Base-by-base conservation (phyloP, 2,797 vertebrate genomes). In the Oreonectes daqikongensis region DNA sequence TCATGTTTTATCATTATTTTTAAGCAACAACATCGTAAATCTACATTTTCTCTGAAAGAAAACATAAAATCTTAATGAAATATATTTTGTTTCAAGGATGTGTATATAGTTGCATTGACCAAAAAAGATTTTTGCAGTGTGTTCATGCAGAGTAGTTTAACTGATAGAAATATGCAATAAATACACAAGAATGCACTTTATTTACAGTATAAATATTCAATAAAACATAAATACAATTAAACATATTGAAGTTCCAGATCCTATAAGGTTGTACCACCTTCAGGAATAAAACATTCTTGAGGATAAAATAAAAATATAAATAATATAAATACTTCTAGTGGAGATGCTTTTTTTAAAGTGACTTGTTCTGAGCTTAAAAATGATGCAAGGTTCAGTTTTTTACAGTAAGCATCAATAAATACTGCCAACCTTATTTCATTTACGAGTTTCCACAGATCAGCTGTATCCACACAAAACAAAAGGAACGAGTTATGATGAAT, bases 71-170 rank as follows among this genome's bases (percentile, higher is more conserved):
- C 40, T 42, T 14, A 40, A 1, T 8, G 8, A 35, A 35, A 9
- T 35, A 35, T 42, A 42, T 42, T 11, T 42, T 14, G 10, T 2
- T 42, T 17, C 6, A 46, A 5, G 17, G 17, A 15, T 6, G 44
- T 1, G 14, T 46, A 15, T 17, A 18, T 46, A 8, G 18, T 3
- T 46, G 40, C 12, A 17, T 17, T 18, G 15, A 42, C 40, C 12
- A 42, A 42, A 42, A 18, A 42, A 46, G 17, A 46, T 46, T 17
- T 17, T 1, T 46, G 17, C 44, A 46, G 79, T 84, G 84, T 83
- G 87, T 86, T n/a, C n/a, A n/a, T 78, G 76, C 81, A 77, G 82
- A 65, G 65, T 81, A 69, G 26, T 48, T 46, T 67, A 77, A 78
- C 72, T 40, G 18, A 81, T 55, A 81, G 78, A 44, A 70, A 69